These are phyloP conservation scores for Oreotragus oreotragus DNA, from an alignment of 2,113 vertebrate species.

Conservation along the genomic window DNA sequence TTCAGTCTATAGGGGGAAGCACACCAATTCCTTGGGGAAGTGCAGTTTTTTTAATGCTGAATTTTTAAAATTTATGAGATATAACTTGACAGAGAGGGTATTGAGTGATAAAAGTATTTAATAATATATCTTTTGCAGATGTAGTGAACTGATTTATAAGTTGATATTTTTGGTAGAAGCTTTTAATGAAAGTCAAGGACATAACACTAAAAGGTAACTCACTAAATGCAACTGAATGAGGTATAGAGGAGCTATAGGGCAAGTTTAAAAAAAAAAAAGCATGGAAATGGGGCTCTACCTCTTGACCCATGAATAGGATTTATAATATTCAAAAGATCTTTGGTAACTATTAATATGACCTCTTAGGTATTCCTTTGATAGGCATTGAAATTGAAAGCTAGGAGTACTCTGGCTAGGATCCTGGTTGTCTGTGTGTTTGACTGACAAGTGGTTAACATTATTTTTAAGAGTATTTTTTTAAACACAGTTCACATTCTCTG, in stretches of 20 bases:
- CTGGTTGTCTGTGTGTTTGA: not conserved
- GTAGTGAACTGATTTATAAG: not conserved
- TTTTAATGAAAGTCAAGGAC: not conserved
- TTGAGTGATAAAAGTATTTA: not conserved
- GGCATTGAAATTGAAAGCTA: not conserved
- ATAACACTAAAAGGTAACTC: not conserved
- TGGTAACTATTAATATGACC: not conserved
- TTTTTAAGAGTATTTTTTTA: not conserved
- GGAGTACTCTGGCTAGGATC: not conserved
- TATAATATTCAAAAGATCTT: not conserved
- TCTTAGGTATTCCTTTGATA: not conserved
- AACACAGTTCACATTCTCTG: not conserved
- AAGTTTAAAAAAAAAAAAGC: not conserved
- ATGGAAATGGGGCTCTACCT: not conserved
- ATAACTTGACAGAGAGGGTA: not conserved
- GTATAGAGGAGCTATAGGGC: not conserved
- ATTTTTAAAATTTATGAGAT: not conserved
- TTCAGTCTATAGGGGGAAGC: not conserved
- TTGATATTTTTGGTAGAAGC: not conserved
- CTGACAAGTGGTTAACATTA: not conserved
- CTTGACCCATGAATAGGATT: not conserved
- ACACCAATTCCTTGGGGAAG: not conserved
- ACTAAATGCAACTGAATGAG: not conserved
- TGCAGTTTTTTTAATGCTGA: not conserved
- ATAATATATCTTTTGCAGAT: not conserved